A percentile compares a stretch with the other conserved stretches of the same genome.
Conservation (phyloP, 1,140 invertebrate species). For the Pseudomyrmex flavicornis region DNA sequence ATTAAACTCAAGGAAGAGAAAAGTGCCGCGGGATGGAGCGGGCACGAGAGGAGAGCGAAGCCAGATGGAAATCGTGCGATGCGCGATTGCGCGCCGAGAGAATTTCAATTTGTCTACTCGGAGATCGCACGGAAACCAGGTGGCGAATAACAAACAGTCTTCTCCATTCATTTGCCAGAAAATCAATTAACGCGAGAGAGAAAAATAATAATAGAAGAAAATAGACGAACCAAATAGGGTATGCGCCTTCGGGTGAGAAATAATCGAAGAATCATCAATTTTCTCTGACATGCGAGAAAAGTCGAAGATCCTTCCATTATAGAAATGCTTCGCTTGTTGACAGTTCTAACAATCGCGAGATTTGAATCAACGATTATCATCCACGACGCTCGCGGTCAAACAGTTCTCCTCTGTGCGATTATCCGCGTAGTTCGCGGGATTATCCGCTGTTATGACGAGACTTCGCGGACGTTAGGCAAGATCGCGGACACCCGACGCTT, state of each 20-base stretch:
- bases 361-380: conserved; percentile 37
- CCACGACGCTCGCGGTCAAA: not conserved
- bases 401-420: conserved; percentile 24
- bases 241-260: not conserved
- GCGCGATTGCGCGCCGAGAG: conserved; percentile 15
- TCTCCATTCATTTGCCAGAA: conserved; percentile 33
- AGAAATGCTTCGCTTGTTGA: not conserved
- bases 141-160: conserved; percentile 52
- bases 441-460: conserved; percentile 49
- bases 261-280: conserved; percentile 21
- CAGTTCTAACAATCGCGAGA: not conserved
- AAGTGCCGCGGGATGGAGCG: not conserved
- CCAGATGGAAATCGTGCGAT: conserved; percentile 46
- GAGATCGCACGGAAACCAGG: conserved; percentile 34
- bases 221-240: not conserved
- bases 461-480: conserved; percentile 41
- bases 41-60: conserved; percentile 32
- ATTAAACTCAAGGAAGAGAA: conserved; percentile 43
- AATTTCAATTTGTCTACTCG: conserved; percentile 47
- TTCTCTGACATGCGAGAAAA: not conserved
- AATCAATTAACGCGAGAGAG: conserved; percentile 14
- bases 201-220: not conserved
- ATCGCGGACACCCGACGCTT: conserved; percentile 36
- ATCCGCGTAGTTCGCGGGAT: conserved; percentile 34
- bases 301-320: not conserved